These are phyloP conservation scores for Takifugu flavidus DNA, from an alignment of 2,113 vertebrate genomes.

Conservation along the genomic window DNA sequence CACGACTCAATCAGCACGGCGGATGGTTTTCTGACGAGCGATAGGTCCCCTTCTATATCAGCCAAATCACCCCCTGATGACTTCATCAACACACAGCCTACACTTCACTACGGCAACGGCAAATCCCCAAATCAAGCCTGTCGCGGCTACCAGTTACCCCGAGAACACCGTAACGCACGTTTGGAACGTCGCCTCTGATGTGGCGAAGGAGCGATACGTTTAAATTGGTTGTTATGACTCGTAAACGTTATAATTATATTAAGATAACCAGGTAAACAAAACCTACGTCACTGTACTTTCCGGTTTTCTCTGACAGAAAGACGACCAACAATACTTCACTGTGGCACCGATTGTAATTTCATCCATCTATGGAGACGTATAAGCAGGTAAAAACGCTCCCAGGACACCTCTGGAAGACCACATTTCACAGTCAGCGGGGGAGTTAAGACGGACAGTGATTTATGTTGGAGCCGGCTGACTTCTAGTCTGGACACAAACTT, in stretches of 20 bases:
- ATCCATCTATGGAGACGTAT: neutral
- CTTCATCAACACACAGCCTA: slow-evolving; percentile 50
- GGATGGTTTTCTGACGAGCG: slow-evolving; percentile 64
- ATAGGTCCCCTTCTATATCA: slow-evolving; percentile 57
- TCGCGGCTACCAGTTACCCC: slow-evolving; percentile 37
- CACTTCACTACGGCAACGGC: slow-evolving; percentile 31
- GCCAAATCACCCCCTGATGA: slow-evolving; percentile 58
- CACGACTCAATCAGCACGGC: slow-evolving; percentile 67
- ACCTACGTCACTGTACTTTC: too few relatives aligned
- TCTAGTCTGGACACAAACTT: too few relatives aligned
- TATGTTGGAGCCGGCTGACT: neutral
- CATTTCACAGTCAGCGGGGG: neutral
- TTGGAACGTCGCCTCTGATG: neutral
- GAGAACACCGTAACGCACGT: slow-evolving; percentile 34
- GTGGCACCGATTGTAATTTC: too few relatives aligned
- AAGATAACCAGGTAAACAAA: too few relatives aligned
- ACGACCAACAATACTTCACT: too few relatives aligned
- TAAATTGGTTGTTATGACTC: too few relatives aligned
- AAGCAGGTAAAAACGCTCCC: neutral
- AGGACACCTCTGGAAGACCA: neutral
- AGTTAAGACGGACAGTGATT: neutral
- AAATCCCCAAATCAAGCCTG: slow-evolving; percentile 52
- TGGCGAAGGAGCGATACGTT: too few relatives aligned
- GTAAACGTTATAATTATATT: too few relatives aligned
- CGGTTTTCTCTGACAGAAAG: too few relatives aligned